Evolutionary conservation across 1,140 invertebrate species (phyloP).

Genomic region (Bombus huntii): DNA sequence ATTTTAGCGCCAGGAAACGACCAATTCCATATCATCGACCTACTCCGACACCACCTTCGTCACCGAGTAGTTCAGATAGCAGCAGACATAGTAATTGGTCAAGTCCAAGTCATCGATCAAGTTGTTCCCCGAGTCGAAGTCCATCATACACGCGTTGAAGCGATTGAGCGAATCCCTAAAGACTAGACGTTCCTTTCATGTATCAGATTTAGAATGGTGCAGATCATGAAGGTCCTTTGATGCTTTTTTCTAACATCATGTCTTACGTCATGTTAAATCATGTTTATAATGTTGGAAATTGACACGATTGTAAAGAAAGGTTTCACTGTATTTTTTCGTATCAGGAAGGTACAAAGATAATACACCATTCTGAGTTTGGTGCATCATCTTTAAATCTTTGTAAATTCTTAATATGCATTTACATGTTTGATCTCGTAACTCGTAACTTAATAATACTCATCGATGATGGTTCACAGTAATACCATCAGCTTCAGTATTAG

Average conservation of each 20-base stretch:
- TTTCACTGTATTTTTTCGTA: slow-evolving; percentile 15
- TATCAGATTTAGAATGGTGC: slow-evolving; percentile 45
- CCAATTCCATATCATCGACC: slow-evolving; percentile 94
- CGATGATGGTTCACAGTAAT: slow-evolving; percentile 21
- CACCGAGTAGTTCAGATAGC: slow-evolving; percentile 86
- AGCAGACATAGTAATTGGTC: slow-evolving; percentile 83
- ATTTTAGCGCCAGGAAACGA: slow-evolving; percentile 92
- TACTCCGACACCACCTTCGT: slow-evolving; percentile 88
- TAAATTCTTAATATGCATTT: slow-evolving; percentile 45
- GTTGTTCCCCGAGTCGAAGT: slow-evolving; percentile 78
- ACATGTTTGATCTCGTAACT: slow-evolving; percentile 46
- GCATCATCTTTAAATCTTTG: slow-evolving; percentile 39
- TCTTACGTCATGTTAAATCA: slow-evolving; percentile 1
- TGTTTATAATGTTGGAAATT: slow-evolving; percentile 32
- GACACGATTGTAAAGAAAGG: not conserved
- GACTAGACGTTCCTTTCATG: slow-evolving; percentile 52
- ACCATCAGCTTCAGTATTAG: slow-evolving; percentile 42
- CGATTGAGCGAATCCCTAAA: slow-evolving; percentile 22
- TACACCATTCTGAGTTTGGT: slow-evolving; percentile 41
- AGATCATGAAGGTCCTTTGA: not conserved
- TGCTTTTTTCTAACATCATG: slow-evolving; percentile 28
- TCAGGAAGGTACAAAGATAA: slow-evolving; percentile 6
- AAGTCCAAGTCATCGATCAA: slow-evolving; percentile 79
- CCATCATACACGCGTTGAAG: slow-evolving; percentile 74
- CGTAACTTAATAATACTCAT: slow-evolving; percentile 50